phyloP scores from a whole-genome alignment of 1,140 invertebrate genomes.

The Drosophila persimilis region DNA sequence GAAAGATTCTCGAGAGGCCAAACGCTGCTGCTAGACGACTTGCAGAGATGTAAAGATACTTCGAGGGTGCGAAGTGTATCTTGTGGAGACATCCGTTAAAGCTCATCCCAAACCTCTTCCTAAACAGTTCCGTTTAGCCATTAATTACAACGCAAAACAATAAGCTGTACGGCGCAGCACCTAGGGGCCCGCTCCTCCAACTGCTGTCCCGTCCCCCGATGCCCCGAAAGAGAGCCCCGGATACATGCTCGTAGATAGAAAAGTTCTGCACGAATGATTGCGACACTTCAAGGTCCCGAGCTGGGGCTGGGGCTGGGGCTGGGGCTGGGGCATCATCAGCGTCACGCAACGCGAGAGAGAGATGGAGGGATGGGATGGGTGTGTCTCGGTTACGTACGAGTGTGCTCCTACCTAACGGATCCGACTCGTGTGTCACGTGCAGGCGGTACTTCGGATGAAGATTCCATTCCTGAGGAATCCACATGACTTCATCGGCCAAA shows the following conservation, averaged over 20 bases:
- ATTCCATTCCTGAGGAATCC: constrained; percentile 6
- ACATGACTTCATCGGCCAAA: constrained; percentile 68
- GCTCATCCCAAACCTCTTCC: background rate
- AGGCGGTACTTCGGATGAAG: constrained; percentile 46
- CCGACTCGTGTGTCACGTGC: constrained; percentile 63
- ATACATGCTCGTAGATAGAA: constrained; percentile 30
- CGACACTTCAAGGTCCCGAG: constrained; percentile 60
- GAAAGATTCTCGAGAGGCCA: constrained; percentile 4
- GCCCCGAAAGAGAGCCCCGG: constrained; percentile 1
- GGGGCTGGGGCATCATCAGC: constrained; percentile 40
- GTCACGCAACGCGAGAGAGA: constrained; percentile 55
- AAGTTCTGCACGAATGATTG: constrained; percentile 75
- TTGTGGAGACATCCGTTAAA: background rate
- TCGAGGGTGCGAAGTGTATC: background rate
- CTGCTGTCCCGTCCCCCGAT: constrained; percentile 38
- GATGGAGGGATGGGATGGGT: constrained; percentile 3
- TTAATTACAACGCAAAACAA: constrained; percentile 43
- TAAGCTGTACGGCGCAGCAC: background rate
- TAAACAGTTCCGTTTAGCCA: constrained; percentile 27
- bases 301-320: background rate
- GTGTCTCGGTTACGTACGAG: background rate
- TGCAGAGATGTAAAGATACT: background rate
- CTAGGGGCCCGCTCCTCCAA: constrained; percentile 34
- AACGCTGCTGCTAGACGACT: background rate
- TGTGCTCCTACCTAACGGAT: constrained; percentile 25